phyloP scores from a whole-genome alignment of 2,888 invertebrate genomes.

The Parnassius orleans region DNA sequence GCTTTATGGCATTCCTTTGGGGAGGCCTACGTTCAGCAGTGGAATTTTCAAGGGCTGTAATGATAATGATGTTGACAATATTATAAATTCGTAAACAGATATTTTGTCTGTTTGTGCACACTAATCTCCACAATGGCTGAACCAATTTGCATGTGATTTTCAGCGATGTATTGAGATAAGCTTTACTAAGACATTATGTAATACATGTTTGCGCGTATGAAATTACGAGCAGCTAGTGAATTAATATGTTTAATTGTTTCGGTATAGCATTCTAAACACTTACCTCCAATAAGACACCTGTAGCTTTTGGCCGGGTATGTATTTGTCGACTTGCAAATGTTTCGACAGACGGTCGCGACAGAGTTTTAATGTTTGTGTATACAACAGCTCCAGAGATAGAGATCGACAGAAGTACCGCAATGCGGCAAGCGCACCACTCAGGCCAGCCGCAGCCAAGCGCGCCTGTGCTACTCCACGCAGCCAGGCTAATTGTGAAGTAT shows the following conservation, averaged over 20 bases:
- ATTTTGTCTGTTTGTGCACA: too few species aligned
- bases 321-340: constrained; percentile 94
- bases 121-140: too few species aligned
- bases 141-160: too few species aligned
- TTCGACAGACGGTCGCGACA: constrained; percentile 93
- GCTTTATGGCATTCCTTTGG: too few species aligned
- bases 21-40: too few species aligned
- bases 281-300: constrained; percentile 98
- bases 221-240: too few species aligned
- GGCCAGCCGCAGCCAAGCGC: constrained; percentile 87
- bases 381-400: constrained; percentile 93
- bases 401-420: constrained; percentile 97
- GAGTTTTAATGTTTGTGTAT: constrained; percentile 93
- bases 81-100: too few species aligned
- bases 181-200: too few species aligned
- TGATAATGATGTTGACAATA: too few species aligned
- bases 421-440: constrained; percentile 84
- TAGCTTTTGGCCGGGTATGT: constrained; percentile 92
- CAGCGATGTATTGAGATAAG: too few species aligned
- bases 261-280: constrained; percentile 20
- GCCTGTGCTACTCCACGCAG: constrained; percentile 97
- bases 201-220: too few species aligned
- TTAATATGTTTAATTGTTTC: neutral
- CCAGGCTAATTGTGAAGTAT: constrained; percentile 95
- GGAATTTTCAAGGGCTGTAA: too few species aligned